These are phyloP conservation scores for Oryzaephilus surinamensis DNA, from an alignment of 1,140 invertebrate genomes.

Conservation along the genomic window DNA sequence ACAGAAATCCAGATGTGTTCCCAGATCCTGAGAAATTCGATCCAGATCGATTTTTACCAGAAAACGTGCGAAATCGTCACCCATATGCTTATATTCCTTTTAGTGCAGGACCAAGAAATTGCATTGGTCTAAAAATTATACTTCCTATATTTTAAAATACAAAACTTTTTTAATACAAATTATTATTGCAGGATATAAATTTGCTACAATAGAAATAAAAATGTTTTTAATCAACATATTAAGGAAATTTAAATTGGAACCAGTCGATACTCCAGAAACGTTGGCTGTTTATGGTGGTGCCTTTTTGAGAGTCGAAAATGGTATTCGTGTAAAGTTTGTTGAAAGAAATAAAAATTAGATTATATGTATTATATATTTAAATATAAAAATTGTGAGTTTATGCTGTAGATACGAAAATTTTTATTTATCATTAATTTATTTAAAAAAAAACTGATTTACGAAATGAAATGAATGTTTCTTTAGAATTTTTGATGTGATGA, in stretches of 20 bases:
- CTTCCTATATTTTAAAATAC: too few relatives aligned
- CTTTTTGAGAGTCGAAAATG: slow-evolving; percentile 34
- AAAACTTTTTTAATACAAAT: too few relatives aligned
- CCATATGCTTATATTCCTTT: slow-evolving; percentile 50
- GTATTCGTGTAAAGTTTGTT: slow-evolving; percentile 25
- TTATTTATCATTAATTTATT: too few relatives aligned
- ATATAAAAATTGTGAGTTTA: too few relatives aligned
- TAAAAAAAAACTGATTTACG: too few relatives aligned
- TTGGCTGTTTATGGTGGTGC: slow-evolving; percentile 27
- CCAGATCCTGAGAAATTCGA: slow-evolving; percentile 53
- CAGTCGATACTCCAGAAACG: slow-evolving; percentile 19
- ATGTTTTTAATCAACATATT: slow-evolving; percentile 53
- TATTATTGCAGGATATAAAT: too few relatives aligned
- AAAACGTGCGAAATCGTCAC: slow-evolving; percentile 39
- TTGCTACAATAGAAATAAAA: slow-evolving; percentile 68
- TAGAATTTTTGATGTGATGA: too few relatives aligned
- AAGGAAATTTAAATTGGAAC: slow-evolving; percentile 45
- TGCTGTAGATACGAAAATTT: too few relatives aligned
- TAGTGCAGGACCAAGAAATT: slow-evolving; percentile 49
- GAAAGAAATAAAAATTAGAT: too few relatives aligned
- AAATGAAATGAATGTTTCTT: too few relatives aligned
- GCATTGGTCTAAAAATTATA: too few relatives aligned
- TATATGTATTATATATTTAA: too few relatives aligned
- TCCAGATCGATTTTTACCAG: slow-evolving; percentile 61
- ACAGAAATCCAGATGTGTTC: slow-evolving; percentile 33